Evolutionary conservation across 1,140 invertebrate genomes (phyloP).

Genomic region (Habropoda laboriosa): DNA sequence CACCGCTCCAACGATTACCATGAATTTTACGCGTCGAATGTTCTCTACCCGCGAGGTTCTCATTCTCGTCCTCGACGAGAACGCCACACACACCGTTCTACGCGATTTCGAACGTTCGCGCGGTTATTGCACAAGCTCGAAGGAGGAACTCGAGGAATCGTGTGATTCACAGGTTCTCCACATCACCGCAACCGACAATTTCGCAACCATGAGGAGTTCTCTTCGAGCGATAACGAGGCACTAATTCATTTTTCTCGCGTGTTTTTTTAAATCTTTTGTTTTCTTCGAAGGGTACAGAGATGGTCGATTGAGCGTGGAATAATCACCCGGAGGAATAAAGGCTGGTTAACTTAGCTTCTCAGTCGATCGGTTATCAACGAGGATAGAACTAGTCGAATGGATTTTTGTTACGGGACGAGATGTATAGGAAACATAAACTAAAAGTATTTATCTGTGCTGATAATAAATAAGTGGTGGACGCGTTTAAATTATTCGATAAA

Average conservation of each 20-base stretch:
- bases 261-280: background rate
- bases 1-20: background rate
- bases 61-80: too few relatives aligned
- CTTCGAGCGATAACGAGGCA: background rate
- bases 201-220: background rate
- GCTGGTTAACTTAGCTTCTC: too few relatives aligned
- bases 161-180: background rate
- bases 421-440: background rate
- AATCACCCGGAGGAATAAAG: slow-evolving; percentile 14
- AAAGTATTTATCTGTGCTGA: slow-evolving; percentile 6
- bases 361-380: slow-evolving; percentile 11
- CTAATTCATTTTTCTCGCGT: background rate
- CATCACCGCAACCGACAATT: slow-evolving; percentile 7
- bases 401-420: background rate
- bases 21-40: background rate
- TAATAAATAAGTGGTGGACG: slow-evolving; percentile 1
- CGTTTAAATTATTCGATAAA: slow-evolving; percentile 31
- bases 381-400: background rate
- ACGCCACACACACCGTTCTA: background rate
- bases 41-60: background rate
- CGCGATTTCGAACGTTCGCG: background rate
- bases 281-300: background rate
- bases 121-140: too few relatives aligned
- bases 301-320: background rate
- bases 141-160: background rate